These are phyloP conservation scores for Drosophila anomalata DNA, from an alignment of 2,888 invertebrate genomes.

Conservation along the genomic window DNA sequence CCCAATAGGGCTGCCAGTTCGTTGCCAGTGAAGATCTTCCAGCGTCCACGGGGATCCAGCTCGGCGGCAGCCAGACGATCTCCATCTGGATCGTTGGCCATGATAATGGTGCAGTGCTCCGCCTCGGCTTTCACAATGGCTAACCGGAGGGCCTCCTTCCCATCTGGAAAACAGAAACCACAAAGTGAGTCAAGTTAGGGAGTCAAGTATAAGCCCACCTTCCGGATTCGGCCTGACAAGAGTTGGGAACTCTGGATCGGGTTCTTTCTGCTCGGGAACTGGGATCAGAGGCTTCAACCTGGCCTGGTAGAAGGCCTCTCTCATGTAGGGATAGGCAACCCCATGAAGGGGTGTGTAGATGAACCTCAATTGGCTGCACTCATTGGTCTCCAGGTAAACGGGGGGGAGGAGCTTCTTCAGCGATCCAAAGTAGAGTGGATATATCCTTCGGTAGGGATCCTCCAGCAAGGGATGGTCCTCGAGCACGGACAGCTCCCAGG, in stretches of 20 bases:
- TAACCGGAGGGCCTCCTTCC: constrained; percentile 89
- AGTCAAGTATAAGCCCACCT: constrained; percentile 24
- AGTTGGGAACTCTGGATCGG: constrained; percentile 98
- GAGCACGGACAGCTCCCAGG: constrained; percentile 90
- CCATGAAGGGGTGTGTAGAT: constrained; percentile 99
- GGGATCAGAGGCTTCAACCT: constrained; percentile 86
- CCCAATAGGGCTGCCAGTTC: constrained; percentile 97
- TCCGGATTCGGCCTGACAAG: constrained; percentile 99
- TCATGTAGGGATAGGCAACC: constrained; percentile 93
- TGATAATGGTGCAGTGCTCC: constrained; percentile 89
- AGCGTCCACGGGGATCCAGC: constrained; percentile 85
- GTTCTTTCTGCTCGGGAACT: constrained; percentile 89
- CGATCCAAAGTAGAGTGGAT: constrained; percentile 87
- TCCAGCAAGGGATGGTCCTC: constrained; percentile 85
- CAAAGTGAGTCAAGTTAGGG: background rate
- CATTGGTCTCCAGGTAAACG: constrained; percentile 85
- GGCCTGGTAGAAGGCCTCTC: constrained; percentile 90
- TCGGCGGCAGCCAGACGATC: constrained; percentile 98
- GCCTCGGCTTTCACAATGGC: constrained; percentile 91
- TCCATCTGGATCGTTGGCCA: constrained; percentile 99
- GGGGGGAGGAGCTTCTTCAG: constrained; percentile 86
- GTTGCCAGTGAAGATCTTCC: constrained; percentile 92
- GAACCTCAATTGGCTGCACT: constrained; percentile 87
- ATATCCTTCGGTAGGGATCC: constrained; percentile 90
- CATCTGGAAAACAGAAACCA: constrained; percentile 85